These are phyloP conservation scores for Selene dorsalis DNA, from an alignment of 2,797 vertebrate genomes.

Conservation along the genomic window DNA sequence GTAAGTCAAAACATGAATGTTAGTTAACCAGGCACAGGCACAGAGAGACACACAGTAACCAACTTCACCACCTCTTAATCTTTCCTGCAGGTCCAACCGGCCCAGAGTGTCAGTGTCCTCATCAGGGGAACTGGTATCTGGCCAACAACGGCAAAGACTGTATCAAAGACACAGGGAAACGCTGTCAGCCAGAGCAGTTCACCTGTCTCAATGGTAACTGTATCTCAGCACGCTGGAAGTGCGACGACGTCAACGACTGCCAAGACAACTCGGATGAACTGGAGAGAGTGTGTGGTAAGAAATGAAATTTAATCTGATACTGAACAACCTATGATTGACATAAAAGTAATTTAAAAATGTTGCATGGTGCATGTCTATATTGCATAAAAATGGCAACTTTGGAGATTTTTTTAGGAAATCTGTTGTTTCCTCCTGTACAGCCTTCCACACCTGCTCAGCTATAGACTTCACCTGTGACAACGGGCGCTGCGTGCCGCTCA, in stretches of 20 bases:
- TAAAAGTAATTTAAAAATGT: background rate
- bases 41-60: background rate
- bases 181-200: conserved; percentile 87
- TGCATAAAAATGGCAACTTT: background rate
- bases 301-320: background rate
- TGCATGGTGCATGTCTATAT: background rate
- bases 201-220: conserved; percentile 91
- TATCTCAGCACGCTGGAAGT: conserved; percentile 86
- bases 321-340: background rate
- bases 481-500: conserved; percentile 87
- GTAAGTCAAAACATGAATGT: conserved; percentile 72
- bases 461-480: conserved; percentile 92
- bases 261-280: conserved; percentile 90
- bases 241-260: conserved; percentile 89
- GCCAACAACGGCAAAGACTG: conserved; percentile 92
- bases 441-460: conserved; percentile 91
- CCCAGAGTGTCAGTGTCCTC: conserved; percentile 94
- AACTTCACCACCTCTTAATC: conserved; percentile 16
- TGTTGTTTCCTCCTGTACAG: conserved; percentile 67
- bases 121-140: conserved; percentile 91
- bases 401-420: background rate
- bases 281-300: conserved; percentile 93
- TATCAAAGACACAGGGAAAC: conserved; percentile 86
- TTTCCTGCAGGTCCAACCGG: conserved; percentile 87
- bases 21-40: background rate